Base-by-base conservation (phyloP, 1,140 invertebrate species). In the Amyelois transitella region DNA sequence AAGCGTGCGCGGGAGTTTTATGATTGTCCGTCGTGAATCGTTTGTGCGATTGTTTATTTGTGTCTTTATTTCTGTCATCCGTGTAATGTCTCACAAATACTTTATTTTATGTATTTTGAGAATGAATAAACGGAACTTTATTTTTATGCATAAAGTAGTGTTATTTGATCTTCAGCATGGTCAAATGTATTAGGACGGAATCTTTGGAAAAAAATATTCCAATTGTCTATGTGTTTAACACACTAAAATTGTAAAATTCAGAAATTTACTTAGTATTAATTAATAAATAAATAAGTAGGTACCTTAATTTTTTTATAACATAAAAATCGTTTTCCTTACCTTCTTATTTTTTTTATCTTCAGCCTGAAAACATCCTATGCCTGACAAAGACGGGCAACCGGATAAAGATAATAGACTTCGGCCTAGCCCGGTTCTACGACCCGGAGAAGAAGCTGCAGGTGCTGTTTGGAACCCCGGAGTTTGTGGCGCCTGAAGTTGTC, bases 321-420 rank as follows among this genome's bases (percentile, higher is more conserved):
- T n/a, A n/a, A n/a, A n/a, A n/a, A n/a, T n/a, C n/a, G n/a, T n/a
- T n/a, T n/a, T n/a, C n/a, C n/a, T n/a, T n/a, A n/a, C n/a, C n/a
- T n/a, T n/a, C n/a, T n/a, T n/a, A 49, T 74, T 55, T 50, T 52
- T 69, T 73, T 62, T 50, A 52, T 88, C n/a, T 86, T 58, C 89
- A 97, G 95, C 98, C 98, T 10, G 98, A 99, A 88, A 99, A 99
- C 81, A 98, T 99, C 69, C 88, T 99, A 1, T 99, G 98, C 75
- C 90, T 99, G 18, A 97, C 97, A 51, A 95, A 96, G 81, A 94
- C 95, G 24, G 97, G 98, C 6, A 99, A 99, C 82, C 91, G 97
- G 64, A 97, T 99, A 66, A 99, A 99, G 89, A 97, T 99, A 62
- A 99, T 99, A 58, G 97, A 98, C 86, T 99, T 99, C 86, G 98